Evolutionary conservation across 2,888 invertebrate genomes (phyloP).

Genomic region (Gibbula magus): DNA sequence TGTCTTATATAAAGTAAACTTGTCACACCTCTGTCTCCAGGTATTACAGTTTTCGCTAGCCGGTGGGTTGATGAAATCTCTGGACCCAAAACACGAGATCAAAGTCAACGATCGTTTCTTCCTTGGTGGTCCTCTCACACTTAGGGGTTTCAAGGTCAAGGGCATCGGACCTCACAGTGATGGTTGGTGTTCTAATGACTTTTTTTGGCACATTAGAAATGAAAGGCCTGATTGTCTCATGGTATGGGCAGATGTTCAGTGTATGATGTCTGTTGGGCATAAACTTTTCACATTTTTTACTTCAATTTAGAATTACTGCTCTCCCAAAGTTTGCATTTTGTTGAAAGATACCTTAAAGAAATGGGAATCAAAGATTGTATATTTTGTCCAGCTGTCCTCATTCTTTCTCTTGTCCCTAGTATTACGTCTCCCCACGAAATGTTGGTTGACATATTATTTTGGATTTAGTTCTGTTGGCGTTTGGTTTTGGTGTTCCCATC

Average conservation of each 20-base stretch:
- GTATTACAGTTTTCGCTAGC: conserved; percentile 84
- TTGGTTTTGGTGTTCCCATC: no score
- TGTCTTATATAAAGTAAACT: no score
- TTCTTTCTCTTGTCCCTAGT: no score
- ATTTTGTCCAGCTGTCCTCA: no score
- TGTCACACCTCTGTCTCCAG: conserved; percentile 73
- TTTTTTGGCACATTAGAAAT: neutral
- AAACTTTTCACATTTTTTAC: no score
- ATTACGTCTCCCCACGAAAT: no score
- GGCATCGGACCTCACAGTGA: conserved; percentile 91
- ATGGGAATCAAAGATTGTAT: no score
- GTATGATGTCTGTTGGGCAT: neutral
- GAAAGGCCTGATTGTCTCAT: neutral
- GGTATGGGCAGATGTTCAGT: neutral
- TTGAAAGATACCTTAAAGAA: no score
- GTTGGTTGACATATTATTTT: no score
- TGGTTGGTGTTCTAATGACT: conserved; percentile 75
- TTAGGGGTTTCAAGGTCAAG: conserved; percentile 90
- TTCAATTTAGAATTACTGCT: no score
- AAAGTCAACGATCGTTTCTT: conserved; percentile 83
- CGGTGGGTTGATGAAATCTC: conserved; percentile 81
- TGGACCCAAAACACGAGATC: conserved; percentile 75
- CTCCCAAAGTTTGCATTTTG: no score
- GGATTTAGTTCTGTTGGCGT: no score
- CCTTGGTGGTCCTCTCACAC: conserved; percentile 90